Evolutionary conservation across 2,888 invertebrate genomes (phyloP), one percentile per base, ranked within the genome.

Genomic region (Spodoptera littoralis): DNA sequence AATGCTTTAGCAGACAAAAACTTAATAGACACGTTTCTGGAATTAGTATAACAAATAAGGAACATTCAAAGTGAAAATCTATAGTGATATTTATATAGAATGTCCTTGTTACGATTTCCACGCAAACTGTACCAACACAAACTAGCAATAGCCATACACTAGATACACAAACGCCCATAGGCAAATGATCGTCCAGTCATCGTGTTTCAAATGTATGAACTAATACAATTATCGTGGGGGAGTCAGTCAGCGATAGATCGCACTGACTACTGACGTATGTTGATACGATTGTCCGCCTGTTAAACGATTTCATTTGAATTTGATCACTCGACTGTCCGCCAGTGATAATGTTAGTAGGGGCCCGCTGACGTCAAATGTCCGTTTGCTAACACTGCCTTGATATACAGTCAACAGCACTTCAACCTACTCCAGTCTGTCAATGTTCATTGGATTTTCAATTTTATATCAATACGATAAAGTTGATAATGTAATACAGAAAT

Each of bases 291-390:
- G 93, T 93, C 77, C 86, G 87, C 84, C 84, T 82, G 91, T 88
- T 90, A 88, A 89, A 89, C 90, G 91, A 90, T 91, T 91, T 88
- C 92, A 92, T 93, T 94, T 92, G 92, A 92, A 93, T 92, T 92
- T 93, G 93, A 92, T 90, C 93, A 93, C 85, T 93, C 86, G 92
- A 86, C 92, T 92, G 93, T 90, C 89, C 85, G 89, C 78, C 83
- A 77, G 84, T 87, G 93, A 94, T 93, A 93, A 86, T 90, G 86
- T 89, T 90, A 85, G 87, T 80, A 86, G 88, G 89, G 85, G 79
- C 60, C 65, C 63, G 48, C 50, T 71, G 65, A 65, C 61, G 62
- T 63, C 70, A 66, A 64, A 70, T 59, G 74, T 62, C 59, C 74
- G 61, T 73, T 77, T 57, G 60, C 74, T 73, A 67, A 67, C 73